These are phyloP conservation scores for Dasypus novemcinctus DNA, from an alignment of 2,113 vertebrate species.

Conservation along the genomic window DNA sequence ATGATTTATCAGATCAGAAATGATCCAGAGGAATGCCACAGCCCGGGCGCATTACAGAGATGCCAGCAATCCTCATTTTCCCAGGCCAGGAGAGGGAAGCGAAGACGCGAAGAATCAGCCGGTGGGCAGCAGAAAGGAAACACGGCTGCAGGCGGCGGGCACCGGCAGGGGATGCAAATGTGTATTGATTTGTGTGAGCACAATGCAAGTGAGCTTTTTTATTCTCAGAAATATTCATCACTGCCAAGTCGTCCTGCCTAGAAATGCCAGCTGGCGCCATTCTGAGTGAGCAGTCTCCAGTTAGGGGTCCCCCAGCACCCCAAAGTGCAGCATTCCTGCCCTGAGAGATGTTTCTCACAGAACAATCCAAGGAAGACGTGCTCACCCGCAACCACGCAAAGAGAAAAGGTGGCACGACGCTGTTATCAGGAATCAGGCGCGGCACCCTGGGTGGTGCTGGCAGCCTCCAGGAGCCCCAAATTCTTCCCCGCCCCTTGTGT, in stretches of 20 bases:
- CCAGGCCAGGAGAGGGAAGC: slow-evolving; percentile 10
- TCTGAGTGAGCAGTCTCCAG: background rate
- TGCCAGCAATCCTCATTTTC: background rate
- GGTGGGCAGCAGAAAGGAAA: background rate
- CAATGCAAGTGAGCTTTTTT: background rate
- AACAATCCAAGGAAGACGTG: background rate
- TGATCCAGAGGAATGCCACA: background rate
- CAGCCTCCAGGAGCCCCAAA: background rate
- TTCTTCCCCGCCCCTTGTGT: background rate
- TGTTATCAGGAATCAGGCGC: background rate
- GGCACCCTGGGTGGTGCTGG: background rate
- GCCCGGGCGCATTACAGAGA: background rate
- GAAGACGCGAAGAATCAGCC: slow-evolving; percentile 52
- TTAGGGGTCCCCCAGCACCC: background rate
- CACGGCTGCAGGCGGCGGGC: background rate
- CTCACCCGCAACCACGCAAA: background rate
- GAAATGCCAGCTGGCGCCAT: background rate
- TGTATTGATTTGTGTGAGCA: background rate
- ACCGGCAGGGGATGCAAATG: background rate
- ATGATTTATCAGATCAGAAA: slow-evolving; percentile 12
- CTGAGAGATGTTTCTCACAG: background rate
- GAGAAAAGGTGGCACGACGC: background rate
- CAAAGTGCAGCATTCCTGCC: background rate
- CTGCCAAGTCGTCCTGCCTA: slow-evolving; percentile 17
- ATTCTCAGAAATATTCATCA: slow-evolving; percentile 49